phyloP scores from a whole-genome alignment of 2,797 vertebrate genomes.

The Hemibagrus guttatus region DNA sequence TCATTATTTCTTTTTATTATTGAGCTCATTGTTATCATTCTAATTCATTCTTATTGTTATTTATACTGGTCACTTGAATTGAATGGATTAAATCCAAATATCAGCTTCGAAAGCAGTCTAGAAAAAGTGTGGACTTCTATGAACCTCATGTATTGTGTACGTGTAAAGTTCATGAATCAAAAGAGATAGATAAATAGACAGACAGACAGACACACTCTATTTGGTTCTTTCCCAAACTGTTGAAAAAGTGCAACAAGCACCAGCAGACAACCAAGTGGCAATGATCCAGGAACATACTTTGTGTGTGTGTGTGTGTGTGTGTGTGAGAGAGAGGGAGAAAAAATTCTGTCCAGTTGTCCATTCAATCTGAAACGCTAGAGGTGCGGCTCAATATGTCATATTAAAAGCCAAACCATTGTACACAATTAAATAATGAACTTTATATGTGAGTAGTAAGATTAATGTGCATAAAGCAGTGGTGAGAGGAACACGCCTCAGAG shows the following conservation, averaged over 20 bases:
- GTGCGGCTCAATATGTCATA: not conserved
- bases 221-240: no score
- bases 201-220: no score
- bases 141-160: not conserved
- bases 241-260: not conserved
- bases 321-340: not conserved
- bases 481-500: not conserved
- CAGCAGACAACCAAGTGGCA: not conserved
- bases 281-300: not conserved
- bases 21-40: not conserved
- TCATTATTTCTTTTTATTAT: not conserved
- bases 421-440: conserved; percentile 1
- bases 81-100: not conserved
- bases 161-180: not conserved
- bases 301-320: not conserved
- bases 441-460: not conserved
- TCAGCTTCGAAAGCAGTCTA: not conserved
- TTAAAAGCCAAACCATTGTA: not conserved
- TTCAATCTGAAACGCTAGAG: not conserved
- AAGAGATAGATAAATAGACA: not conserved
- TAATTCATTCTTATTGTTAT: not conserved
- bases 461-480: not conserved
- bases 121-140: not conserved
- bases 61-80: not conserved
- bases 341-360: not conserved